Evolutionary conservation across 2,888 invertebrate genomes (phyloP), one percentile per base, ranked within the genome.

Genomic region (Cremastinae sp.): DNA sequence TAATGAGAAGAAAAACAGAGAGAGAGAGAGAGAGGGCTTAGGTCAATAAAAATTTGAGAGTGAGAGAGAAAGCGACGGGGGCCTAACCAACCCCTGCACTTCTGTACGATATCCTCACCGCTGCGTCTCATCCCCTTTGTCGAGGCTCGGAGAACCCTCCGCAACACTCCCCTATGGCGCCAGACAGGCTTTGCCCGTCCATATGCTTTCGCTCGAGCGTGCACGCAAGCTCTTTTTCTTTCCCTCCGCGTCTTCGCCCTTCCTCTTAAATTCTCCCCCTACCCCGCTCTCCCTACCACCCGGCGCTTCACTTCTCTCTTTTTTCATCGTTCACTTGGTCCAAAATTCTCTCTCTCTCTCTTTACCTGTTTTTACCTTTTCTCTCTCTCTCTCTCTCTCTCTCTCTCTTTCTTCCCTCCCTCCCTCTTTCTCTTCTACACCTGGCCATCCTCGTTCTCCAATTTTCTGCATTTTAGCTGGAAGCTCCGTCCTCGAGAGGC

Each of bases 61-160:
- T n/a, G 72, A 53, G 72, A 72, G 75, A 64, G 18, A 34, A 28
- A 56, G 66, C 43, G 47, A 45, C 56, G 72, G 38, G 20, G 38
- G 20, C 64, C 62, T 64, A 73, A 73, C 73, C 64, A 69, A 69
- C 72, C 73, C 28, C 76, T 69, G 72, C 66, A 66, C 66, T 69
- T 74, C 75, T 75, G 71, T 81, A 72, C 65, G 38, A n/a, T n/a
- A 71, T 62, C 20, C 43, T 43, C 62, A 49, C 54, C 41, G 34
- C 66, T 16, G 10, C 62, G 22, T 45, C 53, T 16, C 74, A 61
- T 58, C 34, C 73, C 66, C 77, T 75, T 80, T 74, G 58, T 45
- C 64, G 54, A 54, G 80, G 76, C 75, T 78, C 79, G 76, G 69
- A 69, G 54, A 64, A 75, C 77, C 74, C 79, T 78, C 78, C 79